Percentiles rank a stretch among this genome's conserved stretches.
Evolutionary conservation across 2,888 invertebrate genomes (phyloP).

Genomic region (Pseudococcus viburni): DNA sequence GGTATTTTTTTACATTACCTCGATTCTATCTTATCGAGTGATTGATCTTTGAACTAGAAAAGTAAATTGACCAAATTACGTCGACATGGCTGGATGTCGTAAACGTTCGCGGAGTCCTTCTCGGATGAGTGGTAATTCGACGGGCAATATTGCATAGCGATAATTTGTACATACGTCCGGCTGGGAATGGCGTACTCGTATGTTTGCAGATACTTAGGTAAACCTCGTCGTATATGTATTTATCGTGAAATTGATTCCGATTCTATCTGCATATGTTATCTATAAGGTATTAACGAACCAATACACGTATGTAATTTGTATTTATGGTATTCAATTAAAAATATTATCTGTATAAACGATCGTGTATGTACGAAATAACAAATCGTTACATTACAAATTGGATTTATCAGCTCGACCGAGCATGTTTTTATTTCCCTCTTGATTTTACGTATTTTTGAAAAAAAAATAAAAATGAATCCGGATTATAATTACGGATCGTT

Average conservation of each 20-base stretch:
- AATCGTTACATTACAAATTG: constrained; percentile 34
- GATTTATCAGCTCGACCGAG: neutral
- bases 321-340: constrained; percentile 41
- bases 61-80: constrained; percentile 21
- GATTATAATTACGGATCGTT: neutral
- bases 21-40: constrained; percentile 5
- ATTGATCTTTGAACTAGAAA: constrained; percentile 40
- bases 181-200: neutral
- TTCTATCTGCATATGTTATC: constrained; percentile 36
- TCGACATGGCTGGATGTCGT: neutral
- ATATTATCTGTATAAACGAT: constrained; percentile 30
- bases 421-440: neutral
- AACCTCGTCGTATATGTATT: neutral
- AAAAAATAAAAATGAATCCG: neutral
- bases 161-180: constrained; percentile 11
- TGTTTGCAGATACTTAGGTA: neutral
- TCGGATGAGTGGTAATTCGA: constrained; percentile 11
- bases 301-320: constrained; percentile 33
- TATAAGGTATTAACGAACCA: constrained; percentile 6
- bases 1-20: neutral
- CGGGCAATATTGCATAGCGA: neutral
- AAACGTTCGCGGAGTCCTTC: neutral
- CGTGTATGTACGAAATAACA: constrained; percentile 36
- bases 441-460: neutral
- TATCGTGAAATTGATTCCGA: constrained; percentile 37